Evolutionary conservation across 2,888 invertebrate species (phyloP).

Genomic region (Coelinius sp.): DNA sequence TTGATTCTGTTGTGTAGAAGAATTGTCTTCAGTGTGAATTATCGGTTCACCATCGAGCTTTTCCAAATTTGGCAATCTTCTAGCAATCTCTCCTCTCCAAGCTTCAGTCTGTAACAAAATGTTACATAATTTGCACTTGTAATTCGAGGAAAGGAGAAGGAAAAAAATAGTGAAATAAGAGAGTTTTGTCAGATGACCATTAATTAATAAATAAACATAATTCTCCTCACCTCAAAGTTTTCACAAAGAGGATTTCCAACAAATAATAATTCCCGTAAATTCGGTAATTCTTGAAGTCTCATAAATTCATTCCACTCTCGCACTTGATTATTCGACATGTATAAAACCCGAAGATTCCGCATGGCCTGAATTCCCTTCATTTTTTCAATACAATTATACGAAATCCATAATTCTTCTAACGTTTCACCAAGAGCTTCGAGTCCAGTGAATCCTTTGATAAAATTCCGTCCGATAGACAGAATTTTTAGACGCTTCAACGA

Average conservation of each 20-base stretch:
- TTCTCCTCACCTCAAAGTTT: slow-evolving; percentile 60
- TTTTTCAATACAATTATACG: slow-evolving; percentile 93
- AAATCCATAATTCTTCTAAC: slow-evolving; percentile 93
- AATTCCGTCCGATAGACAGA: slow-evolving; percentile 89
- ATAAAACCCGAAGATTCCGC: slow-evolving; percentile 85
- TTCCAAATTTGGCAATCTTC: slow-evolving; percentile 81
- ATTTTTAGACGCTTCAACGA: slow-evolving; percentile 87
- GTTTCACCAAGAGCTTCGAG: slow-evolving; percentile 90
- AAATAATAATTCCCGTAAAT: slow-evolving; percentile 84
- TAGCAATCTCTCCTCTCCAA: slow-evolving; percentile 81
- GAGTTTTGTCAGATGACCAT: too few species aligned
- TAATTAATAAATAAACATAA: not conserved
- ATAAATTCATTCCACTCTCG: slow-evolving; percentile 92
- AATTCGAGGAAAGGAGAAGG: too few species aligned
- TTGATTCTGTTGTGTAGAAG: not conserved
- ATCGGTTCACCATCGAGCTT: slow-evolving; percentile 89
- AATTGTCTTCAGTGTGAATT: slow-evolving; percentile 72
- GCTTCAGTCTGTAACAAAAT: slow-evolving; percentile 73
- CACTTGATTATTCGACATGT: slow-evolving; percentile 87
- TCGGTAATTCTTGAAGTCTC: slow-evolving; percentile 80
- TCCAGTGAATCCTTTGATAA: slow-evolving; percentile 90
- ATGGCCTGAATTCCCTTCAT: slow-evolving; percentile 88
- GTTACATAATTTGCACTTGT: too few species aligned
- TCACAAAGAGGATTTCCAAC: slow-evolving; percentile 76
- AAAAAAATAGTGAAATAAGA: slow-evolving; percentile 17